phyloP scores from a whole-genome alignment of 2,113 vertebrate genomes.

The Poecilia latipinna region DNA sequence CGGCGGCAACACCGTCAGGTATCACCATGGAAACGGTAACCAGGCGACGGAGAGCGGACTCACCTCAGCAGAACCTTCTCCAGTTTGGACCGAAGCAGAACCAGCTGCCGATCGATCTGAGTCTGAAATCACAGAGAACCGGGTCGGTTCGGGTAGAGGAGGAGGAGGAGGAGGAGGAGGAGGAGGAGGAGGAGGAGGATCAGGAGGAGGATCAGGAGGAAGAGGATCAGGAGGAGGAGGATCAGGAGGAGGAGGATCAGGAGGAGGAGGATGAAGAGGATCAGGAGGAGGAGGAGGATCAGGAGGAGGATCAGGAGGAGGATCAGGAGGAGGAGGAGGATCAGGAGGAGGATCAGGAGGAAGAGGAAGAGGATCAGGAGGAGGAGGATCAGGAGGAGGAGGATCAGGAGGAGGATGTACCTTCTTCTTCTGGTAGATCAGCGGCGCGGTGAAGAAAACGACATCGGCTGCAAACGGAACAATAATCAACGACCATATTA shows the following conservation, averaged over 20 bases:
- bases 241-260: too few species aligned
- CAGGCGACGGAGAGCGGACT: slow-evolving; percentile 17
- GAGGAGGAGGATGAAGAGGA: too few species aligned
- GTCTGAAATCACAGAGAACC: slow-evolving; percentile 31
- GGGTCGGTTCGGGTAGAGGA: not conserved
- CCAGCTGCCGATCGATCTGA: slow-evolving; percentile 34
- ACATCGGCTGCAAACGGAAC: slow-evolving; percentile 68
- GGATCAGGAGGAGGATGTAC: slow-evolving; percentile 38
- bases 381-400: too few species aligned
- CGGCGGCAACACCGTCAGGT: not conserved
- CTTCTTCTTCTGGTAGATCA: slow-evolving; percentile 87
- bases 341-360: too few species aligned
- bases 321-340: too few species aligned
- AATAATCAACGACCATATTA: not conserved
- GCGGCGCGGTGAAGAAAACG: slow-evolving; percentile 77
- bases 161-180: too few species aligned
- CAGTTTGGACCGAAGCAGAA: slow-evolving; percentile 5
- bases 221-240: too few species aligned
- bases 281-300: too few species aligned
- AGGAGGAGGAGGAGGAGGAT: too few species aligned
- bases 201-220: too few species aligned
- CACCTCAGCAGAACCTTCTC: slow-evolving; percentile 69
- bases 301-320: too few species aligned
- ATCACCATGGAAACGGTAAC: not conserved
- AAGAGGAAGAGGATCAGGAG: too few species aligned